These are phyloP conservation scores for Mus spretus DNA, from an alignment of 2,797 vertebrate genomes.

Conservation along the genomic window DNA sequence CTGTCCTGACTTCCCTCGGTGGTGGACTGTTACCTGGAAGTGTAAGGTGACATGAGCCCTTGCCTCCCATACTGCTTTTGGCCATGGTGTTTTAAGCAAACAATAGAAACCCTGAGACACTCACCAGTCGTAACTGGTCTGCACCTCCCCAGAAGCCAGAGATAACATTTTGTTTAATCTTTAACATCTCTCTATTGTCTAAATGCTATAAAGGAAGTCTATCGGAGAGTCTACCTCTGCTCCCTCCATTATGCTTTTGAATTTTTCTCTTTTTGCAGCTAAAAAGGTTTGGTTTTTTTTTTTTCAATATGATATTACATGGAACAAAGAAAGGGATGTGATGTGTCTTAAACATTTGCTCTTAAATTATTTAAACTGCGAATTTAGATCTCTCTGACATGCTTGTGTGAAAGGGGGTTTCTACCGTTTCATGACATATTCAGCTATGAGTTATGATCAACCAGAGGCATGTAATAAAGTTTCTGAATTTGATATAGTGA, in stretches of 20 bases:
- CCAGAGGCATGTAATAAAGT: conserved; percentile 60
- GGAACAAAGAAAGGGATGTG: conserved; percentile 65
- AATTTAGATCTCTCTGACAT: conserved; percentile 60
- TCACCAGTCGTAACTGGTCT: conserved; percentile 62
- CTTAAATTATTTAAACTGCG: conserved; percentile 69
- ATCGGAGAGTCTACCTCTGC: conserved; percentile 83
- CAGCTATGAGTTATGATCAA: conserved; percentile 58
- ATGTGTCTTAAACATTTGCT: conserved; percentile 71
- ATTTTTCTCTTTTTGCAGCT: conserved; percentile 54
- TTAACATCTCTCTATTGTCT: conserved; percentile 85
- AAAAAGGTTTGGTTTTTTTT: conserved; percentile 73
- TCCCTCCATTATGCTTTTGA: conserved; percentile 75
- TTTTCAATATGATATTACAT: conserved; percentile 79
- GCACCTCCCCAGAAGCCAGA: conserved; percentile 79
- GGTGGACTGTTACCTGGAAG: neutral
- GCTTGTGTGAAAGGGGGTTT: conserved; percentile 47
- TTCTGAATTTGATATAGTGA: conserved; percentile 57
- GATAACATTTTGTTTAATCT: conserved; percentile 74
- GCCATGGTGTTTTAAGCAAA: neutral
- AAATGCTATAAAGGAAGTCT: conserved; percentile 84
- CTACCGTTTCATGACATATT: conserved; percentile 57
- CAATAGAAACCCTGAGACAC: neutral
- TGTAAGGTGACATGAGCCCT: neutral
- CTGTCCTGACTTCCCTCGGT: neutral
- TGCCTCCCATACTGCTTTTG: neutral